phyloP scores from a whole-genome alignment of 2,113 vertebrate genomes.

The Triplophysa siluroides region DNA sequence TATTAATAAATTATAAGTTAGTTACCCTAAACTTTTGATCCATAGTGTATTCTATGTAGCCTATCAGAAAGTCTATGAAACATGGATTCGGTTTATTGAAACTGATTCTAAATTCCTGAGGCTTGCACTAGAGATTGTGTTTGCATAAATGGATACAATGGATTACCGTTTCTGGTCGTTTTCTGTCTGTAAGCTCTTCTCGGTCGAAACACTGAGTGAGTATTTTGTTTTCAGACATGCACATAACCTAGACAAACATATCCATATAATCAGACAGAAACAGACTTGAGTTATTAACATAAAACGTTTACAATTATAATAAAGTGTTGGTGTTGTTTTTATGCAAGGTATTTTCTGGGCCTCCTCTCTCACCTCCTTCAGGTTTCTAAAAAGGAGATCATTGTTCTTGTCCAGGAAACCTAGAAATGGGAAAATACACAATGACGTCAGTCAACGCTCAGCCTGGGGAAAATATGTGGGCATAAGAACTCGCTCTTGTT shows the following conservation, averaged over 20 bases:
- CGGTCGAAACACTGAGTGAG: conserved; percentile 89
- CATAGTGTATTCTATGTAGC: too few relatives aligned
- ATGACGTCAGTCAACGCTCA: conserved; percentile 31
- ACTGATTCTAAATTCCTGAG: too few relatives aligned
- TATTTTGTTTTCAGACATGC: conserved; percentile 91
- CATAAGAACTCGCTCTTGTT: conserved; percentile 23
- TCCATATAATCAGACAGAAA: conserved; percentile 8
- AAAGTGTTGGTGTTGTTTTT: conserved; percentile 24
- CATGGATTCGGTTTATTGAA: too few relatives aligned
- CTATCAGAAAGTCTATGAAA: not conserved
- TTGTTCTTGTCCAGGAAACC: conserved; percentile 99
- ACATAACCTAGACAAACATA: conserved; percentile 81
- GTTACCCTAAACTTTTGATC: too few relatives aligned
- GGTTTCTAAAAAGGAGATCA: conserved; percentile 94
- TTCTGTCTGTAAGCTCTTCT: conserved; percentile 92
- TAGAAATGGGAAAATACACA: conserved; percentile 63
- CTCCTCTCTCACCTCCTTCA: conserved; percentile 87
- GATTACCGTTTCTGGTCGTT: conserved; percentile 92
- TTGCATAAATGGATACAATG: too few relatives aligned
- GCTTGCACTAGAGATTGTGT: too few relatives aligned
- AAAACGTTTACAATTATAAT: not conserved
- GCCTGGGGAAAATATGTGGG: conserved; percentile 7
- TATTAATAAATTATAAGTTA: too few relatives aligned
- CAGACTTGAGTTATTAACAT: not conserved
- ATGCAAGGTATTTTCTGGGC: conserved; percentile 15